These are phyloP conservation scores for Polyodon spathula DNA, from an alignment of 2,113 vertebrate genomes.

Conservation along the genomic window DNA sequence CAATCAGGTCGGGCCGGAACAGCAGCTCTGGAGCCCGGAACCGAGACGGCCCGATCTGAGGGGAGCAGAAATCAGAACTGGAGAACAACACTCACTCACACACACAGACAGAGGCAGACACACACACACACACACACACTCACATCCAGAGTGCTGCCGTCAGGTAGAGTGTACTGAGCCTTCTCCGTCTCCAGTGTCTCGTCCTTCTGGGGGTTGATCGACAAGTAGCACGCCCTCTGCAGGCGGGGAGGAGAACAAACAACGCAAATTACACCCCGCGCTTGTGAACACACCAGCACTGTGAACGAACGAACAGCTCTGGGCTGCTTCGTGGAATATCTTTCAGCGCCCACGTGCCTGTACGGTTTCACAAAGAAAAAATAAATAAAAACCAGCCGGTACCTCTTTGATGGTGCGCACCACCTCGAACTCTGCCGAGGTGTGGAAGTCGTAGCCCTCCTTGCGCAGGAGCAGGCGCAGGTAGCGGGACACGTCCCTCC, in stretches of 20 bases:
- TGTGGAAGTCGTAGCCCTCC: slow-evolving; percentile 81
- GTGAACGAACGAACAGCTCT: not conserved
- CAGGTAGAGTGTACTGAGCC: slow-evolving; percentile 77
- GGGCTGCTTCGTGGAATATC: not conserved
- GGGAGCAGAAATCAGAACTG: not conserved
- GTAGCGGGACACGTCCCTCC: slow-evolving; percentile 75
- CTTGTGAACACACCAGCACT: not conserved
- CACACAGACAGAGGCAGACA: no score
- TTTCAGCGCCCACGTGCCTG: not conserved
- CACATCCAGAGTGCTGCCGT: slow-evolving; percentile 77
- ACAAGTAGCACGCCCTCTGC: slow-evolving; percentile 80
- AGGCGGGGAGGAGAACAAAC: not conserved
- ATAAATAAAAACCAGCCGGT: not conserved
- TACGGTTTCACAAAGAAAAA: not conserved
- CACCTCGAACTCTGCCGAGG: slow-evolving; percentile 81
- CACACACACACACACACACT: no score
- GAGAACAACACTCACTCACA: not conserved
- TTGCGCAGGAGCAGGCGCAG: slow-evolving; percentile 78
- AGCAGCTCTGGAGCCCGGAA: slow-evolving; percentile 82
- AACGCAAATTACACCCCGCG: not conserved
- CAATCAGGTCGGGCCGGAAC: slow-evolving; percentile 78
- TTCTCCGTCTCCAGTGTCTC: slow-evolving; percentile 83
- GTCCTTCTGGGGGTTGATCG: slow-evolving; percentile 82
- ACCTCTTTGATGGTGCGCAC: slow-evolving; percentile 87
- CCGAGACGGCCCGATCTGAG: slow-evolving; percentile 71